Base-by-base conservation (phyloP, 1,140 invertebrate genomes). In the Diorhabda sublineata region DNA sequence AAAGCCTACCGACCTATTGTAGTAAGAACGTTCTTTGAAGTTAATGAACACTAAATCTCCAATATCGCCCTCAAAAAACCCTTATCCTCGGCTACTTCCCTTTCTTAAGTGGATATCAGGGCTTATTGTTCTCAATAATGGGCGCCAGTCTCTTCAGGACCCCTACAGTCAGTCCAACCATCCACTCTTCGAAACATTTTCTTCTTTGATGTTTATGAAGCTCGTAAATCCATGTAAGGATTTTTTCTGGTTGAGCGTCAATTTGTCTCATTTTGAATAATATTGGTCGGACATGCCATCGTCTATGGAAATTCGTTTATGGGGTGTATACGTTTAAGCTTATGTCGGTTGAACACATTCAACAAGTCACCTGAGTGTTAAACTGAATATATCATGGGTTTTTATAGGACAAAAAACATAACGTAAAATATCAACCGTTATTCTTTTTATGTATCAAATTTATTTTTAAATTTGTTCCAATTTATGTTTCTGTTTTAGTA, bases 191-290 rank as follows among this genome's bases (percentile, higher is more conserved):
- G 26, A 52, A 52, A n/a, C 47, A 6, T 8, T n/a, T 52, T 52
- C n/a, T n/a, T 6, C 47, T 52, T 52, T 52, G 47, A 52, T 52
- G 47, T 52, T 52, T 52, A 52, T 52, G 47, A 3, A 6, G 6
- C 47, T 52, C 47, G 47, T 52, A 52, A 52, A 52, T 52, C 47
- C 47, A 52, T 52, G 47, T 52, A 52, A 52, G n/a, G 47, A 52
- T 52, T 52, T 52, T 52, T 52, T 52, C 47, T 52, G 2, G 47
- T 52, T 6, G 3, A 52, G 47, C 47, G 2, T 52, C n/a, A 52
- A 52, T 52, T 52, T 52, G 47, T 52, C 47, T 52, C 47, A 52
- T 52, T 52, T n/a, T 52, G 47, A 52, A 52, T 52, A 52, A 52
- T 52, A 52, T 52, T 52, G 47, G 6, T 52, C n/a, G 6, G 47